Base-by-base conservation (phyloP, 2,797 vertebrate species). In the Benthosema pterotum region DNA sequence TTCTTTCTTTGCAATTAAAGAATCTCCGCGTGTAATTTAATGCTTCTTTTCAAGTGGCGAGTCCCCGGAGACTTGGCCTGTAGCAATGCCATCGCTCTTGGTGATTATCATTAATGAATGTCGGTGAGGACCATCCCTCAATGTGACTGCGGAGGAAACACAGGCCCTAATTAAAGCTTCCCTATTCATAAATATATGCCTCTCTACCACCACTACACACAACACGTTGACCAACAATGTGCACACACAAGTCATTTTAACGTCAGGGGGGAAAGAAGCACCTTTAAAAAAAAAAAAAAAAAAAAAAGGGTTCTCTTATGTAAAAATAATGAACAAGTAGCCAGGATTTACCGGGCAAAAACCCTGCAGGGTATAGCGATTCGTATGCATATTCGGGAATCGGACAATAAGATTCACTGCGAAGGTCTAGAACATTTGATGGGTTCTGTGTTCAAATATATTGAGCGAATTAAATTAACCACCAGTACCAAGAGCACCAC, bases 31-130 rank as follows among this genome's bases (percentile, higher is more conserved):
- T 91, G 89, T 91, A 90, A 91, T 90, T 90, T 88, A 90, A 90
- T 88, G 87, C 88, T 89, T 89, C 87, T 91, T 89, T 89, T 90
- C 87, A 89, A 91, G 90, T 90, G 86, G 88, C 77, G 78, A 78
- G 75, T 90, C 90, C 87, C 86, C 77, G 45, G 88, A 88, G 90
- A 89, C 87, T 85, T 83, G 85, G 87, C 86, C 87, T 84, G 87
- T 85, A 90, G 87, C 89, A 86, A 80, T 69, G 85, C 87, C 87
- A 91, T 88, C 85, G 87, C 88, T 91, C 86, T 87, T 87, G 90
- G 87, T 91, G 90, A 91, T 91, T 90, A 91, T 91, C 90, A 90
- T 91, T 90, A 91, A 90, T 90, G 88, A 91, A 91, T 86, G 87
- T 88, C 87, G 84, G 85, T 74, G 83, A 88, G 80, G 88, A 87